These are phyloP conservation scores for Anguilla obscura DNA, from an alignment of 2,797 vertebrate species.

Conservation along the genomic window DNA sequence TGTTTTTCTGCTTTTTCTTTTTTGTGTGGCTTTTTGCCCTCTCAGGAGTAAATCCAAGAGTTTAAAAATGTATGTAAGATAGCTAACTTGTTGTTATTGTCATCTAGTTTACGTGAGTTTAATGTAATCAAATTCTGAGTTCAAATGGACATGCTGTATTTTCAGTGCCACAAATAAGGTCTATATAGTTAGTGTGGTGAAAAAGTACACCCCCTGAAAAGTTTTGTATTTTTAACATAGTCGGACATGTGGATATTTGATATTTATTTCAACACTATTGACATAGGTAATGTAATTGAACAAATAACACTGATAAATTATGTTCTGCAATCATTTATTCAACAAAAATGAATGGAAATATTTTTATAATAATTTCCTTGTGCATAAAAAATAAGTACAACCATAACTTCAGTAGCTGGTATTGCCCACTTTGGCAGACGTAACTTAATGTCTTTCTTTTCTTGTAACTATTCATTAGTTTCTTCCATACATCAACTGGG, in stretches of 20 bases:
- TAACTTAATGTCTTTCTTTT: not conserved
- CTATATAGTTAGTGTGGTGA: too few species aligned
- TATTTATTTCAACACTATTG: not conserved
- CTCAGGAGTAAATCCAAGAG: too few species aligned
- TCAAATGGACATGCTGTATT: too few species aligned
- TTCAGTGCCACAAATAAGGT: too few species aligned
- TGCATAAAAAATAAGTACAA: not conserved
- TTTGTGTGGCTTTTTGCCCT: too few species aligned
- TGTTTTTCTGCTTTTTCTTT: too few species aligned
- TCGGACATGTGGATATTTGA: not conserved
- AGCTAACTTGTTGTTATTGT: too few species aligned
- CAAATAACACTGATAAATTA: not conserved
- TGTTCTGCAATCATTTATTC: slow-evolving; percentile 2
- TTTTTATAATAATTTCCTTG: not conserved
- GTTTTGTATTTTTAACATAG: too few species aligned
- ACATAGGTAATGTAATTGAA: not conserved
- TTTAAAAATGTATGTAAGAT: too few species aligned
- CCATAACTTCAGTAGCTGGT: not conserved
- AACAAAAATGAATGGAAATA: slow-evolving; percentile 1
- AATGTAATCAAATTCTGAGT: too few species aligned
- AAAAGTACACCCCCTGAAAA: too few species aligned
- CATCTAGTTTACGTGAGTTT: too few species aligned
- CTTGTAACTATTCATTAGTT: not conserved
- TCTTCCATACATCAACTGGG: not conserved
- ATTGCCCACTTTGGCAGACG: not conserved